Base-by-base conservation (phyloP, 2,113 vertebrate species). In the Chaetorhynchus papuensis region DNA sequence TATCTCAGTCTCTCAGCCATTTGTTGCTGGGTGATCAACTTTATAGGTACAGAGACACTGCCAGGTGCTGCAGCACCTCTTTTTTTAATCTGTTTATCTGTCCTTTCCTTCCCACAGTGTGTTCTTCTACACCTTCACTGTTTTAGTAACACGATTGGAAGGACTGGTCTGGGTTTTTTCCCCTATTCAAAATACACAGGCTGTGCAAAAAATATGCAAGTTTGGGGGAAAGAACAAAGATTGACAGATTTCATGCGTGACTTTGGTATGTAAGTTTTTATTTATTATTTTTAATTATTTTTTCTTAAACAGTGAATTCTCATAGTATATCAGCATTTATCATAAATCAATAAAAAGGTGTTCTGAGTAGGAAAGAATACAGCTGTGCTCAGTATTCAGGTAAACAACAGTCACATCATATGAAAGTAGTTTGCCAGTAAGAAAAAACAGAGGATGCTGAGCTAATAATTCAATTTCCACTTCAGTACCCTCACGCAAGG, bases 81-180 rank as follows among this genome's bases (percentile, higher is more conserved):
- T 80, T 79, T 86, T 87, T 60, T 3, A 68, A 68, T 68, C 65
- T 89, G 15, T 75, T 93, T 87, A 54, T 84, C 44, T 64, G 37
- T 64, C 9, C 26, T 72, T 80, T 50, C 39, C 50, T 88, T 68
- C 71, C 22, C 44, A 72, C 63, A 49, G 37, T 1, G 1, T 24
- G n/a, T 35, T 90, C 8, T 70, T 81, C 76, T 56, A 83, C n/a
- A 83, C n/a, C 31, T 69, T 66, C 31, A 23, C 30, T 4, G 2
- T 28, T 87, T 81, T 59, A 23, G 41, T 35, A 93, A 54, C 35
- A 71, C 3, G 21, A 84, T 4, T 68, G 42, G 35, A 87, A 71
- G 77, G 35, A 86, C 11, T 15, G 8, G 11, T 53, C 17, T 22
- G 6, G 0, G 0, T 3, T 20, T 50, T 42, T 37, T 26, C 6